Evolutionary conservation across 2,888 invertebrate genomes (phyloP), one percentile per base, ranked within the genome.

Genomic region (Dascillus cervinus): DNA sequence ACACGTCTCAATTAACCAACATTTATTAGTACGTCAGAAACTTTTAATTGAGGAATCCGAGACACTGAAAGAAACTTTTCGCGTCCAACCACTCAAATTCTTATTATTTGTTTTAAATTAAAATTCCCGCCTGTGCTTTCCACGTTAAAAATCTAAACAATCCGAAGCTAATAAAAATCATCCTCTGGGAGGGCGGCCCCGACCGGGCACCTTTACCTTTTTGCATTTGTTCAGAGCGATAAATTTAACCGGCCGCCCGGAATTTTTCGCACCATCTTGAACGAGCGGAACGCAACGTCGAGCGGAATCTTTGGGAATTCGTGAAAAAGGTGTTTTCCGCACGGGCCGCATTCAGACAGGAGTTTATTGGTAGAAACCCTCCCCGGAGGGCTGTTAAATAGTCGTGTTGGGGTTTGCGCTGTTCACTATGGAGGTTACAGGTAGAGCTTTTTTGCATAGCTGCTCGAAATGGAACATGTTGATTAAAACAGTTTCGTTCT

Each of bases 1-100:
- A 50, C 49, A 49, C 41, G 39, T 47, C 47, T 46, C 46, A 45
- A 50, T 49, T 47, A 48, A 47, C 31, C 32, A 32, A 36, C 41
- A 34, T 43, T 49, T 46, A 49, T 43, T 39, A 34, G 46, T 45
- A 43, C n/a, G 41, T 35, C 40, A 39, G 46, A 44, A 47, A 46
- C 39, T 47, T 49, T 46, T 49, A 49, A 49, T 47, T 46, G 46
- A 40, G 30, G 32, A 32, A 35, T 35, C n/a, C n/a, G n/a, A n/a
- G n/a, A n/a, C n/a, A n/a, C n/a, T n/a, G n/a, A n/a, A n/a, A n/a
- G n/a, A n/a, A n/a, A n/a, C n/a, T n/a, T n/a, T n/a, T n/a, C n/a
- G n/a, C n/a, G n/a, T n/a, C n/a, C n/a, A n/a, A n/a, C n/a, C n/a
- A n/a, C n/a, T n/a, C n/a, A n/a, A n/a, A n/a, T n/a, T n/a, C n/a